A percentile compares a stretch with the other conserved stretches of the same genome.
Evolutionary conservation across 35 echinoderm and acorn worm species (phyloP).

Genomic region (Heliocidaris erythrogramma): DNA sequence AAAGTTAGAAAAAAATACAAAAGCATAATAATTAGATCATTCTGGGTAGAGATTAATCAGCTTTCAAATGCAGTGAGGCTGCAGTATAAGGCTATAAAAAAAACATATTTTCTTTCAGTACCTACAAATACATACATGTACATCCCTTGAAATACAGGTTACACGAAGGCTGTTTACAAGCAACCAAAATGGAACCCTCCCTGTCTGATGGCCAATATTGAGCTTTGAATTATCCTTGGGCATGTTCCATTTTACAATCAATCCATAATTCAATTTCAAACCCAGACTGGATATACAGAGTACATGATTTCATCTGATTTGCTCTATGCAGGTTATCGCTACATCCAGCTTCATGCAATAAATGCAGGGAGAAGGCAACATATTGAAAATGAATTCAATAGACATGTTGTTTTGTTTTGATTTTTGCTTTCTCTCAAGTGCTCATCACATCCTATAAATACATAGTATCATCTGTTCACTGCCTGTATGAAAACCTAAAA

Average conservation of each 20-base stretch:
- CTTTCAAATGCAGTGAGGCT: too few relatives aligned
- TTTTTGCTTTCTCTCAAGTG: not conserved
- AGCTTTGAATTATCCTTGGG: not conserved
- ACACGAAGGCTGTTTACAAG: not conserved
- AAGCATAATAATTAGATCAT: too few relatives aligned
- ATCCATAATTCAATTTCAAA: not conserved
- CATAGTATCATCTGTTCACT: not conserved
- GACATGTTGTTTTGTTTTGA: not conserved
- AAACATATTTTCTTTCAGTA: not conserved
- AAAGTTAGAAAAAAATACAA: too few relatives aligned
- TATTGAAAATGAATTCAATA: not conserved
- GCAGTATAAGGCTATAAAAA: not conserved
- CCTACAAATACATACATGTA: not conserved
- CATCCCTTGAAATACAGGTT: not conserved
- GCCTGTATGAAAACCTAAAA: not conserved
- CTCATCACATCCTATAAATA: not conserved
- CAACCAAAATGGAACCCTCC: not conserved
- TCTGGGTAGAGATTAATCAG: too few relatives aligned
- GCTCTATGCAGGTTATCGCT: not conserved
- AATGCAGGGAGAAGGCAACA: not conserved
- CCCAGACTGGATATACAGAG: not conserved
- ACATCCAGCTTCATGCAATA: conserved; percentile 10
- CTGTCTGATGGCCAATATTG: not conserved
- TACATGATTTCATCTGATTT: not conserved
- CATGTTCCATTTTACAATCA: conserved; percentile 11